These are phyloP conservation scores for Blera fallax DNA, from an alignment of 2,888 invertebrate genomes.

Conservation along the genomic window DNA sequence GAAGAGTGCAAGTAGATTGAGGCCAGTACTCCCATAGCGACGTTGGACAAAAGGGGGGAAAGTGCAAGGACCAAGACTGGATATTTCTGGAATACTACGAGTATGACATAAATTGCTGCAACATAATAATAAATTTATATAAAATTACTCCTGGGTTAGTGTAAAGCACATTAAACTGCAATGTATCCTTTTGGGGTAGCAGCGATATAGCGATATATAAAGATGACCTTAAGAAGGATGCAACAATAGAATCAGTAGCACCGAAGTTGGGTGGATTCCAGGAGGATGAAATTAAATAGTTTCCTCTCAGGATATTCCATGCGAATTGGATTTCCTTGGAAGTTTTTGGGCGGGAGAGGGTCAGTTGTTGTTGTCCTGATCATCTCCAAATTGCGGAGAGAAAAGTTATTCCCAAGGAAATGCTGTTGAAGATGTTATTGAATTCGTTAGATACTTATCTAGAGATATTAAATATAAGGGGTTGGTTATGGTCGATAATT, in stretches of 20 bases:
- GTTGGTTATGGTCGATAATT: background rate
- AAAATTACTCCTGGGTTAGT: slow-evolving; percentile 54
- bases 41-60: background rate
- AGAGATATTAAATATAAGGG: background rate
- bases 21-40: background rate
- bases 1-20: slow-evolving; percentile 34
- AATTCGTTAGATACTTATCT: background rate
- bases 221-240: slow-evolving; percentile 8
- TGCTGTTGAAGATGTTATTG: background rate
- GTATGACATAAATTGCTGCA: slow-evolving; percentile 56
- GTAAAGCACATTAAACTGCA: slow-evolving; percentile 42
- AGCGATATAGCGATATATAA: background rate
- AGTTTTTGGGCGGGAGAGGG: background rate
- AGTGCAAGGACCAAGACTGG: slow-evolving; percentile 7
- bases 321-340: background rate
- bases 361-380: background rate
- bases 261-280: background rate
- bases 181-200: background rate
- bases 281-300: background rate
- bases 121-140: slow-evolving; percentile 63
- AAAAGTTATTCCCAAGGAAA: background rate
- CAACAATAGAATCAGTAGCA: background rate
- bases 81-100: slow-evolving; percentile 31
- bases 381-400: background rate
- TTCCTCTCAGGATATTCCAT: background rate